Base-by-base conservation (phyloP, 2,113 vertebrate genomes). In the Xiphias gladius region DNA sequence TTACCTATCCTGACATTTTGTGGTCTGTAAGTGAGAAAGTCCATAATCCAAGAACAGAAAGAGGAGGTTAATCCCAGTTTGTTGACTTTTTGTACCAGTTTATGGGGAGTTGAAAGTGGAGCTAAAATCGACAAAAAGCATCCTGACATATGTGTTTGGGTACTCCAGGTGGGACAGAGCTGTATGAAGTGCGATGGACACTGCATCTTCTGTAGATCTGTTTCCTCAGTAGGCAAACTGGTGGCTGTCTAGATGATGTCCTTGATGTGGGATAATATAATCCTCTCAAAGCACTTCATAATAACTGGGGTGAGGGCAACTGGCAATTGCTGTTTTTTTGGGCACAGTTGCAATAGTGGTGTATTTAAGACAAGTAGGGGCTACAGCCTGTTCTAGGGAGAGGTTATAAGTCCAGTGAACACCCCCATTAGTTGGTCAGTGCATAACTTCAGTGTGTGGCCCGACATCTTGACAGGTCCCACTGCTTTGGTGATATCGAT, bases 191-290 rank as follows among this genome's bases (percentile, higher is more conserved):
- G 37, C 26, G 12, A 17, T 13, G 52, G 22, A 65, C 16, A 75
- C 24, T 13, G 3, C 48, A 11, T 54, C 50, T 32, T 57, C 5
- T 11, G 17, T 65, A 2, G 59, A 62, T 24, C n/a, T n/a, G n/a
- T 66, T 76, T 54, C 26, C 73, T 20, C 46, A 26, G 61, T 19
- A 57, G n/a, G 54, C 24, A 41, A 57, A 71, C 52, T 57, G 52
- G 35, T 71, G 35, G 5, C 35, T 28, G 26, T 71, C 52, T 22
- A 71, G n/a, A 26, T 26, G 54, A 2, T 17, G 26, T 6, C 6
- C 5, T 59, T 30, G 13, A 46, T 46, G 43, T 46, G 43, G 43
- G 13, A 14, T 7, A 57, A 13, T 26, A 57, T 35, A 39, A 71
- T 14, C 14, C 32, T 55, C 50, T 70, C 30, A 24, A 70, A 35